Base-by-base conservation (phyloP, 2,888 invertebrate species). In the Noctua janthe region DNA sequence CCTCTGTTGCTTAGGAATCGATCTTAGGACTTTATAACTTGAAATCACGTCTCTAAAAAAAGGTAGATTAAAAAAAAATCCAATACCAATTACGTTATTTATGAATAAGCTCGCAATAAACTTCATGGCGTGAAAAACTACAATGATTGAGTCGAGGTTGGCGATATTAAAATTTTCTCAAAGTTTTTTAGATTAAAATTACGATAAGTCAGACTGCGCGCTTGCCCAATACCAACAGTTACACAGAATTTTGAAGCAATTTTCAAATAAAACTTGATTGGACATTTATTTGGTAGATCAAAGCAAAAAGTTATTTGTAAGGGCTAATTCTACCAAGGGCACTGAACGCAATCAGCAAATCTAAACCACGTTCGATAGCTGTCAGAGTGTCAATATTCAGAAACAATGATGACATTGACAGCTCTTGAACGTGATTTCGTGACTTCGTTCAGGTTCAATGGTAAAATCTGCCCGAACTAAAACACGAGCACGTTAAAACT, bases 81-180 rank as follows among this genome's bases (percentile, higher is more conserved):
- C 43, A 62, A 74, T 62, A 35, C 2, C 51, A 20, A 69, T 80
- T 59, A 49, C 23, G 47, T 23, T 62, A 67, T 73, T 66, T 64
- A 76, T 76, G 71, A 76, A 67, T 47, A 35, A 71, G 43, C 66
- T 75, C 15, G 47, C 43, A 49, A 39, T 49, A 54, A 62, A 54
- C 23, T 64, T 29, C 67, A 67, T 62, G n/a, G 39, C 56, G 39
- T 20, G 29, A 64, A 51, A 51, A 43, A 67, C 35, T 59, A 29
- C 47, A 67, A 39, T 39, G 23, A 75, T 23, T 56, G n/a, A 66
- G 29, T 70, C 54, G n/a, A 43, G 29, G 23, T 64, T 43, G 35
- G 67, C 51, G n/a, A 74, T 54, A 74, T 74, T 72, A 49, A 77
- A 83, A 78, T 76, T 49, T 49, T 74, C 35, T 54, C n/a, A 35